Conservation (phyloP, 2,888 invertebrate species). For the Eupithecia exiguata region DNA sequence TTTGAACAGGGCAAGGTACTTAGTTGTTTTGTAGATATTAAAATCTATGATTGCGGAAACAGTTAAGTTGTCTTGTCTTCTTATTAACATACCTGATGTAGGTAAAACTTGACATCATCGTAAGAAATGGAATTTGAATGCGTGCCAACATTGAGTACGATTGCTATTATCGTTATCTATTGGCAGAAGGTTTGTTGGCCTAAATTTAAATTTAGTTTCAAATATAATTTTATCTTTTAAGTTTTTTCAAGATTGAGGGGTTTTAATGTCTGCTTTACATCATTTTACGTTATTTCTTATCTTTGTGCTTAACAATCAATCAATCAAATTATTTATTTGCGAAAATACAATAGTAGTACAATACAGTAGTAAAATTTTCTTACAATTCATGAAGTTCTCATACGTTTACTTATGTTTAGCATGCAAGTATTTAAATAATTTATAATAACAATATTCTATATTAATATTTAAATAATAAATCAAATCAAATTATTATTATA, state of each 20-base stretch:
- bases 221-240: background rate
- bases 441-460: too few relatives aligned
- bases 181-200: constrained; percentile 11
- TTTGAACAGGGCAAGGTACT: too few relatives aligned
- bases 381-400: too few relatives aligned
- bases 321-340: too few relatives aligned
- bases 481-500: too few relatives aligned
- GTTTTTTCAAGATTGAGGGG: background rate
- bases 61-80: background rate
- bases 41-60: background rate
- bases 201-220: background rate
- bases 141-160: constrained; percentile 27
- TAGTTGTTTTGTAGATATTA: background rate
- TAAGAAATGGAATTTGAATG: constrained; percentile 29
- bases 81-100: background rate
- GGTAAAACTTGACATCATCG: constrained; percentile 24
- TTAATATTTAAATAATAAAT: too few relatives aligned
- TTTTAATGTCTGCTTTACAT: background rate
- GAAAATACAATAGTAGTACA: too few relatives aligned
- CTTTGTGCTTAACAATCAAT: too few relatives aligned
- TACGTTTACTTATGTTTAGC: too few relatives aligned
- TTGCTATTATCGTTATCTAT: constrained; percentile 19
- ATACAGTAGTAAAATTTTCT: too few relatives aligned
- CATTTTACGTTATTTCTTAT: too few relatives aligned
- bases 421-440: too few relatives aligned